These are phyloP conservation scores for Tachysurus fulvidraco DNA, from an alignment of 2,113 vertebrate species.

Conservation along the genomic window DNA sequence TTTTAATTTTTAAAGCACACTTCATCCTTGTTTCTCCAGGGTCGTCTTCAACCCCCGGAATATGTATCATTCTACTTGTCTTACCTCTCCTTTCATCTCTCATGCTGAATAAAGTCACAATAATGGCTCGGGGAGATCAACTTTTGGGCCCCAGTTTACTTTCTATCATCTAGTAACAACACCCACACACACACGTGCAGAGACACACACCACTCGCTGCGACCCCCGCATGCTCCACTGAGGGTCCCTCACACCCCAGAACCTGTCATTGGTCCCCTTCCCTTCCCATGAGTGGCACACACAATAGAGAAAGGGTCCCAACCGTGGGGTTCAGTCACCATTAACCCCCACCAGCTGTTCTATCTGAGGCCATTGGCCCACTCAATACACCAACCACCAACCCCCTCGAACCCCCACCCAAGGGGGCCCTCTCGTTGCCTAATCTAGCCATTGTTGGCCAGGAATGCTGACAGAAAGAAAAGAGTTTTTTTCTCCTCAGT, in stretches of 20 bases:
- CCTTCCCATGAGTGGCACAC: slow-evolving; percentile 99
- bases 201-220: slow-evolving; percentile 61
- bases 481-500: slow-evolving; percentile 89
- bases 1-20: background rate
- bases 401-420: slow-evolving; percentile 67
- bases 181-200: slow-evolving; percentile 22
- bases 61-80: background rate
- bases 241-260: slow-evolving; percentile 93
- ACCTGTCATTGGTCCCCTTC: slow-evolving; percentile 97
- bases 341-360: slow-evolving; percentile 99
- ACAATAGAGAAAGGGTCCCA: slow-evolving; percentile 99
- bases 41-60: background rate
- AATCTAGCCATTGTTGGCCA: slow-evolving; percentile 99
- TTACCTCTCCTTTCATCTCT: background rate
- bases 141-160: slow-evolving; percentile 24
- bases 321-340: slow-evolving; percentile 99
- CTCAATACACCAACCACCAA: slow-evolving; percentile 87
- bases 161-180: background rate
- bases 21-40: background rate
- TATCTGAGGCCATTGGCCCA: slow-evolving; percentile 96
- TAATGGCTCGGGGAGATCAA: slow-evolving; percentile 27
- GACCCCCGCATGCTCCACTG: slow-evolving; percentile 91
- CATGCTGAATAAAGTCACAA: slow-evolving; percentile 29
- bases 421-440: slow-evolving; percentile 99
- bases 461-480: slow-evolving; percentile 99